phyloP scores from a whole-genome alignment of 2,888 invertebrate species.

The Blastobasis lacticolella region DNA sequence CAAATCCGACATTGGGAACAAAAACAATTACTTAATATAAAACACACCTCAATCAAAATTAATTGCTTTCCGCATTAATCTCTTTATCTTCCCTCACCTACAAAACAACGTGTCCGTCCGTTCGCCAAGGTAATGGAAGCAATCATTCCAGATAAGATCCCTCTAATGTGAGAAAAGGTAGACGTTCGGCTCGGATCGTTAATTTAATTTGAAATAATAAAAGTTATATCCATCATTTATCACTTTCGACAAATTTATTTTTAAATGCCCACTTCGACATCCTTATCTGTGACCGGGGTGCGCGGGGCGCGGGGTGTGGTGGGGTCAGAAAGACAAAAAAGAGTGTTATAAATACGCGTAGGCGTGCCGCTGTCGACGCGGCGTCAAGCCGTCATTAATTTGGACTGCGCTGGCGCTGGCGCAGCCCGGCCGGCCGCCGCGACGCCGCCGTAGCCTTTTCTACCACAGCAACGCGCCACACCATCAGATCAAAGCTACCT shows the following conservation, averaged over 20 bases:
- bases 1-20: constrained; percentile 56
- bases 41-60: constrained; percentile 73
- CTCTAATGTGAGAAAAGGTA: constrained; percentile 73
- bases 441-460: not conserved
- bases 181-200: constrained; percentile 64
- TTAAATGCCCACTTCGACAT: constrained; percentile 66
- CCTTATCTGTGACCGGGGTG: constrained; percentile 60
- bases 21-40: constrained; percentile 68
- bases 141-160: constrained; percentile 72
- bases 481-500: too few relatives aligned
- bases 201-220: constrained; percentile 74
- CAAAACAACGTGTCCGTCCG: constrained; percentile 65
- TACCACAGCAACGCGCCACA: not conserved
- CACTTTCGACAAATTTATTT: constrained; percentile 74
- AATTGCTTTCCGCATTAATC: constrained; percentile 73
- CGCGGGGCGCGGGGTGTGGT: constrained; percentile 22
- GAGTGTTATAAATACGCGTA: constrained; percentile 53
- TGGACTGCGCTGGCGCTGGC: constrained; percentile 10
- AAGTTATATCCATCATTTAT: constrained; percentile 72
- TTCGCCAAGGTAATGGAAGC: constrained; percentile 69
- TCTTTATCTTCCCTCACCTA: constrained; percentile 65
- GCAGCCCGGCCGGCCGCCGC: not conserved
- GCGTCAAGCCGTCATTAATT: constrained; percentile 44
- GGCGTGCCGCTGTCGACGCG: constrained; percentile 50
- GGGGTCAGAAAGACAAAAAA: constrained; percentile 48